Base-by-base conservation (phyloP, 2,113 vertebrate species). In the Xiphophorus hellerii region DNA sequence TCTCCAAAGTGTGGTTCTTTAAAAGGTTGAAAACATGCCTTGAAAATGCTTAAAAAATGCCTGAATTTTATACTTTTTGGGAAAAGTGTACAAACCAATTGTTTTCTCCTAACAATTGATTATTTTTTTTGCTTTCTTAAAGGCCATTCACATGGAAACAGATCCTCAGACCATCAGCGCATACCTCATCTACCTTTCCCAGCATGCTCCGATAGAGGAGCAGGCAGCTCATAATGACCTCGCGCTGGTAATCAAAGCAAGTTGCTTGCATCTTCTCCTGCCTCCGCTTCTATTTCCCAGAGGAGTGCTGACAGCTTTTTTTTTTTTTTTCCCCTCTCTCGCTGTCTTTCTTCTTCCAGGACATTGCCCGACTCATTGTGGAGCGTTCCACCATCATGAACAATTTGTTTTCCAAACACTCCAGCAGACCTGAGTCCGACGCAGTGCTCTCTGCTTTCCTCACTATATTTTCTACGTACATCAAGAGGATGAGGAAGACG, bases 381-480 rank as follows among this genome's bases (percentile, higher is more conserved):
- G 98, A 99, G 67, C 97, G 98, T 28, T 98, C 98, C 70, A 99
- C 97, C 89, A 97, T 99, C 93, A 99, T 99, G 98, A 96, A 96
- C 73, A 97, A 95, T 90, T 96, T 99, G 48, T 99, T 99, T 89
- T 95, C 96, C 13, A 99, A 96, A 94, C 96, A 97, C 30, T 95
- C 95, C 0, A 96, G 93, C 90, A 91, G 94, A 8, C 90, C 96
- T 0, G 95, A 97, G 77, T 96, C 97, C 0, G 95, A 98, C 0
- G 95, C 96, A 0, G 97, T 99, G 48, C 96, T 99, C n/a, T 87
- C 91, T 0, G 97, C 98, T 2, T 94, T 99, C 69, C 95, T 98
- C 42, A 94, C 94, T 80, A 95, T 99, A 87, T 99, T 99, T 86
- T 97, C 96, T 0, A 81, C 92, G 35, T 99, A 99, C 64, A 96